Base-by-base conservation (phyloP, 2,888 invertebrate species). In the Aspidapion aeneum region DNA sequence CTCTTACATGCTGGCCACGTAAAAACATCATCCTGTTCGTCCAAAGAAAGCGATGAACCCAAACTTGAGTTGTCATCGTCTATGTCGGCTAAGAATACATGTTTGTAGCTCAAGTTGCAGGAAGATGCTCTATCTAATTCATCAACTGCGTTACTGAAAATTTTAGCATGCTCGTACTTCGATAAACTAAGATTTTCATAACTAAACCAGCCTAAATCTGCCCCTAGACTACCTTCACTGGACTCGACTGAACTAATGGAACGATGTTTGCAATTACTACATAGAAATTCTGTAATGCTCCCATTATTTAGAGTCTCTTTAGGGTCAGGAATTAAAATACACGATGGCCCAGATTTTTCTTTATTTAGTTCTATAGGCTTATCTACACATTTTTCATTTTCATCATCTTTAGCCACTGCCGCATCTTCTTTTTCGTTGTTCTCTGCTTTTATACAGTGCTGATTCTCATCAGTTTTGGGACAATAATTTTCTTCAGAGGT, bases 1-100 rank as follows among this genome's bases (percentile, higher is more conserved):
- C 80, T 80, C 66, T 75, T 75, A 66, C 81, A 81, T 19, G 76
- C 71, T 17, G 72, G 69, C n/a, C 57, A 51, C 12, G 68, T 50
- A 58, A 71, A 70, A 18, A 70, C 67, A 59, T 71, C 70, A 20
- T 65, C 61, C 17, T 35, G 35, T 3, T 35, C 35, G 3, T 35
- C 35, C 35, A 35, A 12, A 35, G 35, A 35, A 35, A 35, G 12
- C 5, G 35, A 35, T 7, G 35, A 35, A 12, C 35, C 35, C 35
- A 35, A 35, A 35, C 35, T 35, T 35, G 35, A 35, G 3, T 35
- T 3, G 12, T 35, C 35, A 35, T 35, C 35, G 3, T 35, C 35
- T 35, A 35, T 7, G 12, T 35, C 12, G 12, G 12, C 12, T 3
- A 35, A 35, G 12, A 35, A 7, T 7, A 7, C 12, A 35, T 35